These are phyloP conservation scores for Chironomus tentans DNA, from an alignment of 2,888 invertebrate species.

Conservation along the genomic window DNA sequence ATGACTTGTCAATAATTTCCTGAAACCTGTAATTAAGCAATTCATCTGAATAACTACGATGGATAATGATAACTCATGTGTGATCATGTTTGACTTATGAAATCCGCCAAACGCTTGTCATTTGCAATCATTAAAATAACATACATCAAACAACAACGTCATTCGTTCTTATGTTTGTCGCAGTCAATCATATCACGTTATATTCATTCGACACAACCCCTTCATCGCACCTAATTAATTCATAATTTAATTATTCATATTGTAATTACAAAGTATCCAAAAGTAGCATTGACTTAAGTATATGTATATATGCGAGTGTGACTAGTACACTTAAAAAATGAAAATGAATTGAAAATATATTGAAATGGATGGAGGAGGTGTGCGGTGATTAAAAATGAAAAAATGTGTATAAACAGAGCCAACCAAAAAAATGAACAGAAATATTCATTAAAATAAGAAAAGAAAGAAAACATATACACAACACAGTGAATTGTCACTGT, in stretches of 20 bases:
- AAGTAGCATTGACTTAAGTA: background rate
- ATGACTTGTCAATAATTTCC: too few relatives aligned
- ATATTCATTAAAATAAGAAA: conserved; percentile 3
- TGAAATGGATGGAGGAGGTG: background rate
- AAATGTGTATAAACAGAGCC: background rate
- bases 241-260: conserved; percentile 25
- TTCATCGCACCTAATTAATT: conserved; percentile 26
- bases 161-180: too few relatives aligned
- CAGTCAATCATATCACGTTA: too few relatives aligned
- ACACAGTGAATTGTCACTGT: background rate
- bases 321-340: background rate
- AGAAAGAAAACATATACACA: background rate
- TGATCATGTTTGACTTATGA: background rate
- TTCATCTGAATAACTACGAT: background rate
- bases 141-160: too few relatives aligned
- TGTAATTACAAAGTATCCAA: background rate
- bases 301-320: background rate
- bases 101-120: conserved; percentile 1
- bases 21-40: too few relatives aligned
- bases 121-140: background rate
- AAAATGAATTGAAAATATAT: background rate
- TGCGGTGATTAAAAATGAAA: conserved; percentile 20
- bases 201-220: background rate
- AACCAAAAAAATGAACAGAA: background rate
- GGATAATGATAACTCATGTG: background rate